Evolutionary conservation across 2,888 invertebrate species (phyloP).

Genomic region (Scaptomyza cyrtandrae): DNA sequence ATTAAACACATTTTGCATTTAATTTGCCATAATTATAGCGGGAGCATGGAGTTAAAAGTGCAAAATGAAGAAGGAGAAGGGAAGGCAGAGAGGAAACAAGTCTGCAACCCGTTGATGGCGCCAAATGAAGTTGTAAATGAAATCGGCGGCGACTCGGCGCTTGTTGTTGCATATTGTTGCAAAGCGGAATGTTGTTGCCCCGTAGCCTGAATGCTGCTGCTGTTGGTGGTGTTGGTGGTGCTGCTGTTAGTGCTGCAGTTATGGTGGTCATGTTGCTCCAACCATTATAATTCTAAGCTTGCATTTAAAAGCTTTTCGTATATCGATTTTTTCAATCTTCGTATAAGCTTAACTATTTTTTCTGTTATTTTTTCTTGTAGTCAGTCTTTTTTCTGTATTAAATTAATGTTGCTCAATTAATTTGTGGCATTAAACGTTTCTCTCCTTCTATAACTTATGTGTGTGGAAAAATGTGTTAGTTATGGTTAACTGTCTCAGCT

Average conservation of each 20-base stretch:
- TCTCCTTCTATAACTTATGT: conserved; percentile 51
- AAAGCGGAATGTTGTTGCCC: conserved; percentile 6
- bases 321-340: too few species aligned
- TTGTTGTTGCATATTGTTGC: conserved; percentile 39
- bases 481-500: conserved; percentile 15
- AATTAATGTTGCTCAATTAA: conserved; percentile 80
- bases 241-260: conserved; percentile 1
- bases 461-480: conserved; percentile 51
- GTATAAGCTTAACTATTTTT: neutral
- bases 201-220: conserved; percentile 24
- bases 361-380: conserved; percentile 53
- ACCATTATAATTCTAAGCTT: conserved; percentile 30
- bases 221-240: conserved; percentile 1
- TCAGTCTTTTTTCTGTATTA: conserved; percentile 37
- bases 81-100: conserved; percentile 1
- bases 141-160: conserved; percentile 36
- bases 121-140: conserved; percentile 79
- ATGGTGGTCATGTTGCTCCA: conserved; percentile 21
- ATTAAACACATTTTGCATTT: conserved; percentile 81
- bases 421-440: conserved; percentile 77
- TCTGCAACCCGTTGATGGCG: conserved; percentile 71
- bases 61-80: neutral
- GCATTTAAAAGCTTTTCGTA: conserved; percentile 26
- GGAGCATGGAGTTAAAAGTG: neutral
- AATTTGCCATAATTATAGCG: conserved; percentile 77